Percentiles rank a stretch among this genome's conserved stretches.
phyloP scores from a whole-genome alignment of 2,113 vertebrate genomes.

The Pachyramphus minor region DNA sequence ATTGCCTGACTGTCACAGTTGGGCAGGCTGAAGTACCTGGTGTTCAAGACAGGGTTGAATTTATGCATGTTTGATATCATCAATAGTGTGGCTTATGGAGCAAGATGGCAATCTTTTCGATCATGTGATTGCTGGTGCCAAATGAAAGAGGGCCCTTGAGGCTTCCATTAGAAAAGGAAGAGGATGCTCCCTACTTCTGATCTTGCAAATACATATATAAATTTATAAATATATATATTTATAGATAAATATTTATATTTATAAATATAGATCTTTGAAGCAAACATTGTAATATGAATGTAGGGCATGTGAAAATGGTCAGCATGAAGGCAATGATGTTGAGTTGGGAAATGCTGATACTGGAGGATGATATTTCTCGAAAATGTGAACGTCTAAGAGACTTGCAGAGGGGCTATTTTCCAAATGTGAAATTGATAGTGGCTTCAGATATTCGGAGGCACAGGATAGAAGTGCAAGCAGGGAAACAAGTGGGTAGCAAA shows the following conservation, averaged over 20 bases:
- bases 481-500: neutral
- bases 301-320: neutral
- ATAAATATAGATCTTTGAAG: neutral
- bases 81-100: neutral
- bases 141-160: neutral
- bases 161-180: neutral
- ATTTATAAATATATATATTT: too few species aligned
- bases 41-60: neutral
- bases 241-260: too few species aligned
- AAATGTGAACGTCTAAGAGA: neutral
- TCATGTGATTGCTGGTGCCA: neutral
- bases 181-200: neutral
- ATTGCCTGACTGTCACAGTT: neutral
- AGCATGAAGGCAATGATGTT: neutral
- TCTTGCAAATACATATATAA: too few species aligned
- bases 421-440: neutral
- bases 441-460: neutral
- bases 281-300: neutral
- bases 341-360: neutral
- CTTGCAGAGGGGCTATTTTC: neutral
- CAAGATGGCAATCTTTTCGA: neutral
- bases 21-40: neutral
- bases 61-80: neutral
- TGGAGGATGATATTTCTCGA: neutral
- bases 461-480: neutral